A percentile compares a stretch with the other conserved stretches of the same genome.
Evolutionary conservation across 2,888 invertebrate species (phyloP).

Genomic region (Dicranocentrus wangi): DNA sequence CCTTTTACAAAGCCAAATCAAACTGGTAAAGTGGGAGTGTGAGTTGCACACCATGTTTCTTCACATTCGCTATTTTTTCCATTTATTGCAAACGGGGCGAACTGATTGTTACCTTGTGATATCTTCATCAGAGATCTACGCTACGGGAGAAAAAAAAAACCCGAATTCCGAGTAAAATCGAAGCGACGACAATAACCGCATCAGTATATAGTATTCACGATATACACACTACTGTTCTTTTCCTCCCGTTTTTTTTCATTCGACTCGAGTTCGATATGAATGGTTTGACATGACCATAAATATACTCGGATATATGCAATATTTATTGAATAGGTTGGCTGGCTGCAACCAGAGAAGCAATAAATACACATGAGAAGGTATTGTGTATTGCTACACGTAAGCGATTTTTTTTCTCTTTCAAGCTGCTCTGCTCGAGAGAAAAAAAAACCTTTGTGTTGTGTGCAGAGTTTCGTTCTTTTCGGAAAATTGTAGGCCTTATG

Average conservation of each 20-base stretch:
- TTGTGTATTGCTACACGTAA: not conserved
- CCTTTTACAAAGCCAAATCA: too few species aligned
- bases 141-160: too few species aligned
- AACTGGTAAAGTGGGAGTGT: too few species aligned
- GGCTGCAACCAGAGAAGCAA: constrained; percentile 6
- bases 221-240: too few species aligned
- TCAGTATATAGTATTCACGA: too few species aligned
- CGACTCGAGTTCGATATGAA: too few species aligned
- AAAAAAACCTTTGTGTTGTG: not conserved
- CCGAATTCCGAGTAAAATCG: not conserved
- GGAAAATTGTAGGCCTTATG: constrained; percentile 9
- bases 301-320: constrained; percentile 14
- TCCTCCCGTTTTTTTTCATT: too few species aligned
- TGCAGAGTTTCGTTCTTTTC: too few species aligned
- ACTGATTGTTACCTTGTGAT: not conserved
- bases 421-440: not conserved
- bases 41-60: too few species aligned
- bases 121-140: constrained; percentile 7
- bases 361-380: not conserved
- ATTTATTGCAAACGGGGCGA: too few species aligned
- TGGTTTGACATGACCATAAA: constrained; percentile 36
- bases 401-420: too few species aligned
- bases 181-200: not conserved
- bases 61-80: too few species aligned
- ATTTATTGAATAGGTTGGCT: constrained; percentile 9